Percentiles rank a stretch among this genome's conserved stretches.
Conservation (phyloP, 2,797 vertebrate species). For the Chiroxiphia lanceolata region DNA sequence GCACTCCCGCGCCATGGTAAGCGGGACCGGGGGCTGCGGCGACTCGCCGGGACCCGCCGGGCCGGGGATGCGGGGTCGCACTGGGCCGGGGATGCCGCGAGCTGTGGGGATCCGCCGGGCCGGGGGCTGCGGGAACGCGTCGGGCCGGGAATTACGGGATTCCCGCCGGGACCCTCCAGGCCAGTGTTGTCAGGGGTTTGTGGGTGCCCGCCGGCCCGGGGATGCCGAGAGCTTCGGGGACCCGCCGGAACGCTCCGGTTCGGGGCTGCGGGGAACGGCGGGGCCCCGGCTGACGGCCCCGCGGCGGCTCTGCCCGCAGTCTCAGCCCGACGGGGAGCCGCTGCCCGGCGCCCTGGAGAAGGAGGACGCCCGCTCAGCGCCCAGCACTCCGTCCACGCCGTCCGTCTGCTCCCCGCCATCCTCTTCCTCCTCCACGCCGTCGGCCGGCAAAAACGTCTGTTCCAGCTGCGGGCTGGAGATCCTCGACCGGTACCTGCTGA, state of each 20-base stretch:
- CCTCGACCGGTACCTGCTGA: conserved; percentile 54
- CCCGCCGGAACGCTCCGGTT: background rate
- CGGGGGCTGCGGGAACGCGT: background rate
- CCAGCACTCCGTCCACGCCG: conserved; percentile 90
- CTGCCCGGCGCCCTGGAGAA: conserved; percentile 83
- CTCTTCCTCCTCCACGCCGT: conserved; percentile 86
- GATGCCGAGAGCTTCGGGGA: background rate
- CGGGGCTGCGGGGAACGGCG: background rate
- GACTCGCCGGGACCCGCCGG: background rate
- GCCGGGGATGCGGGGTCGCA: background rate
- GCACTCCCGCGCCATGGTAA: conserved; percentile 88
- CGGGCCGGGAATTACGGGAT: background rate
- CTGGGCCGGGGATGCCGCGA: background rate
- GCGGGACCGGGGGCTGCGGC: conserved; percentile 33
- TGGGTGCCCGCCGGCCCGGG: background rate
- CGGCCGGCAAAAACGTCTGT: conserved; percentile 91
- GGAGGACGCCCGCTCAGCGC: conserved; percentile 80
- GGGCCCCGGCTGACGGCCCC: background rate
- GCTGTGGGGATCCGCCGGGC: background rate
- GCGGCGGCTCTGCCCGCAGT: conserved; percentile 71
- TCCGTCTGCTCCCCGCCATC: conserved; percentile 92
- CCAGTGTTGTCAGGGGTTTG: background rate
- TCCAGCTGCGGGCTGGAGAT: conserved; percentile 92
- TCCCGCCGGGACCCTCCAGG: background rate
- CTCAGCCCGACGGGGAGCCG: conserved; percentile 91